Conservation (phyloP, 2,888 invertebrate species). For the Parthenolecanium corni region DNA sequence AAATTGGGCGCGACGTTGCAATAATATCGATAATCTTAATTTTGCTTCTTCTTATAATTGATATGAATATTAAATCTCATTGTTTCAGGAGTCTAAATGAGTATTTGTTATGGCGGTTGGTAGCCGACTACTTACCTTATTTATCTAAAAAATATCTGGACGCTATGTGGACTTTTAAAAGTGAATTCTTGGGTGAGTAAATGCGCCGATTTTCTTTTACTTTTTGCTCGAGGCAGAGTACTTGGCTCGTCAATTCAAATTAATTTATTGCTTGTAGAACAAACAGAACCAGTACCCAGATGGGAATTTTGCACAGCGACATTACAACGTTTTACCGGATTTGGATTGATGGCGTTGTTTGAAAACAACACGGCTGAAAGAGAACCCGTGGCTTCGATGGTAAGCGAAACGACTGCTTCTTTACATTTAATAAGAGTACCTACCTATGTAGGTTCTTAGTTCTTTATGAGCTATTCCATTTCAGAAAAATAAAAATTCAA, state of each 20-base stretch:
- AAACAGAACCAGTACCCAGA: constrained; percentile 36
- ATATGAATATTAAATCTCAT: constrained; percentile 17
- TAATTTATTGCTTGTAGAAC: constrained; percentile 31
- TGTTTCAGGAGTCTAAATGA: constrained; percentile 44
- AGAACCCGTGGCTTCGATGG: constrained; percentile 32
- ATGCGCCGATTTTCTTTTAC: constrained; percentile 23
- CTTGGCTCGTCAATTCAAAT: no score
- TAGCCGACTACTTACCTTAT: constrained; percentile 45
- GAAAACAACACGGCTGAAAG: constrained; percentile 35
- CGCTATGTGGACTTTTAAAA: constrained; percentile 33
- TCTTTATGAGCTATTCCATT: no score
- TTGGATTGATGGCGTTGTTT: constrained; percentile 41
- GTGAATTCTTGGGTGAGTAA: constrained; percentile 32
- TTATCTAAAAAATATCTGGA: constrained; percentile 39
- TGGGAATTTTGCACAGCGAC: constrained; percentile 46
- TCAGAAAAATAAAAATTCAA: no score
- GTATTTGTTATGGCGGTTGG: constrained; percentile 48
- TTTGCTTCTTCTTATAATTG: no score
- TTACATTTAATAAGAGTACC: neutral
- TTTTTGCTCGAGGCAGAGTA: no score
- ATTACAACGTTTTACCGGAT: constrained; percentile 42
- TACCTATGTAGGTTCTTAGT: no score
- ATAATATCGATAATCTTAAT: no score
- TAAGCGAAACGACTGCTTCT: constrained; percentile 22
- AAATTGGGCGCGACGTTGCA: no score